Percentiles rank a stretch among this genome's conserved stretches.
These are phyloP conservation scores for Drosophila nasuta DNA, from an alignment of 1,140 invertebrate genomes.

Conservation along the genomic window DNA sequence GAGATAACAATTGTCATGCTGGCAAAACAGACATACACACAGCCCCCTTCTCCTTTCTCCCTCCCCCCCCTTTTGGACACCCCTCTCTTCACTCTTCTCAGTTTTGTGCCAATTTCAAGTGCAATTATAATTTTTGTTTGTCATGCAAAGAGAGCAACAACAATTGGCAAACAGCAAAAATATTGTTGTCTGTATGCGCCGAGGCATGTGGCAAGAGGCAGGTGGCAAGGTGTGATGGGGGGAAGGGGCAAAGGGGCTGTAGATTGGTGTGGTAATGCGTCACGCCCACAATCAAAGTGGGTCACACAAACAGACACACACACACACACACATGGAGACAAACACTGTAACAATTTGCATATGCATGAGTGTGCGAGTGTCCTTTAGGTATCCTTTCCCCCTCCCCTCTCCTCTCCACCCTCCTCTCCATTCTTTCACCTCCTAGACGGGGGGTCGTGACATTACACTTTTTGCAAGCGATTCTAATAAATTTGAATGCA, in stretches of 20 bases:
- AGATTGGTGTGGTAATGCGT: constrained; percentile 23
- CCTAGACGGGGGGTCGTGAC: constrained; percentile 43
- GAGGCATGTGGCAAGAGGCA: background rate
- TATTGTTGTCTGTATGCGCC: constrained; percentile 25
- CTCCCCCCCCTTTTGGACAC: background rate
- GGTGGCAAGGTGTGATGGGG: background rate
- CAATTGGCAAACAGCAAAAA: constrained; percentile 41
- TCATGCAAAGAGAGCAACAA: constrained; percentile 75
- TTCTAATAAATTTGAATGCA: constrained; percentile 71
- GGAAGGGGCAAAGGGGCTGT: background rate
- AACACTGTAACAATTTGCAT: constrained; percentile 73
- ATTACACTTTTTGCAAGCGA: constrained; percentile 70
- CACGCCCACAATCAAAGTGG: constrained; percentile 78
- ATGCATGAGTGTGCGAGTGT: constrained; percentile 64
- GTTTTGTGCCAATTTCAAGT: constrained; percentile 71
- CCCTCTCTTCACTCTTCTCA: too few relatives aligned
- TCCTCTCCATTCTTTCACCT: background rate
- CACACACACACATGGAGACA: background rate
- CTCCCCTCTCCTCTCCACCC: constrained; percentile 18
- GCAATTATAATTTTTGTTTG: constrained; percentile 82
- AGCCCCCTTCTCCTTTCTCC: background rate
- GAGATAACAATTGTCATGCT: constrained; percentile 48
- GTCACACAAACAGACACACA: constrained; percentile 47
- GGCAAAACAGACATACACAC: background rate
- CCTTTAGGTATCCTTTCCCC: constrained; percentile 31